Evolutionary conservation across 2,888 invertebrate species (phyloP).

Genomic region (Clostera curtula): DNA sequence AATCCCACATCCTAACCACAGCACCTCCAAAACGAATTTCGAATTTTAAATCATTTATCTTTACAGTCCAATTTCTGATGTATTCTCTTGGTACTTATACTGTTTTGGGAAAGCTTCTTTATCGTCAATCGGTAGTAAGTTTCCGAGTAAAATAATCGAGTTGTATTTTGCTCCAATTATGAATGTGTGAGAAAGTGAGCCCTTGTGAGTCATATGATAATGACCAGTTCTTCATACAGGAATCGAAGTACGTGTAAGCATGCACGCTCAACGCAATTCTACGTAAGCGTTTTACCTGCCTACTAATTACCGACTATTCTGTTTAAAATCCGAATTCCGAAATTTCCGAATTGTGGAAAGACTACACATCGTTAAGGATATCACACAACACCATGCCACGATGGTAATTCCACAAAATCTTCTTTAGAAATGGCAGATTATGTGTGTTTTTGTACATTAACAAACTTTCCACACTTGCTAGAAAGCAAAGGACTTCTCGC

Average conservation of each 20-base stretch:
- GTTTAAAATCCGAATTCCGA: too few species aligned
- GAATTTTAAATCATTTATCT: rapidly evolving
- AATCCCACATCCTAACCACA: slow-evolving; percentile 8
- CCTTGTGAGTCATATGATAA: slow-evolving; percentile 19
- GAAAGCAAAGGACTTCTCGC: too few species aligned
- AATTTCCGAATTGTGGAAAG: too few species aligned
- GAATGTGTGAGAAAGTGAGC: slow-evolving; percentile 33
- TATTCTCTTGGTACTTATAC: background rate
- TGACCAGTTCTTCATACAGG: background rate
- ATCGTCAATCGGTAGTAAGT: slow-evolving; percentile 22
- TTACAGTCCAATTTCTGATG: slow-evolving; percentile 7
- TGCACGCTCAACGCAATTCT: slow-evolving; percentile 7
- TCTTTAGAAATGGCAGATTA: too few species aligned
- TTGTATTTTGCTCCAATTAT: slow-evolving; percentile 31
- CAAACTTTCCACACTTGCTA: too few species aligned
- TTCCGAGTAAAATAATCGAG: slow-evolving; percentile 31
- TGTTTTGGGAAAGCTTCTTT: background rate
- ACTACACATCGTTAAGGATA: too few species aligned
- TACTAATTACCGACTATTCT: too few species aligned
- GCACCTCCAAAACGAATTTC: background rate
- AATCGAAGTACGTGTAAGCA: slow-evolving; percentile 8
- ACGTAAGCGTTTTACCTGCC: too few species aligned
- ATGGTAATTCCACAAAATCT: too few species aligned
- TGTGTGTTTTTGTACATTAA: too few species aligned
- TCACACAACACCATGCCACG: too few species aligned